Evolutionary conservation across 2,797 vertebrate genomes (phyloP), one percentile per base, ranked within the genome.

Genomic region (Poeciliopsis paucimaculata): DNA sequence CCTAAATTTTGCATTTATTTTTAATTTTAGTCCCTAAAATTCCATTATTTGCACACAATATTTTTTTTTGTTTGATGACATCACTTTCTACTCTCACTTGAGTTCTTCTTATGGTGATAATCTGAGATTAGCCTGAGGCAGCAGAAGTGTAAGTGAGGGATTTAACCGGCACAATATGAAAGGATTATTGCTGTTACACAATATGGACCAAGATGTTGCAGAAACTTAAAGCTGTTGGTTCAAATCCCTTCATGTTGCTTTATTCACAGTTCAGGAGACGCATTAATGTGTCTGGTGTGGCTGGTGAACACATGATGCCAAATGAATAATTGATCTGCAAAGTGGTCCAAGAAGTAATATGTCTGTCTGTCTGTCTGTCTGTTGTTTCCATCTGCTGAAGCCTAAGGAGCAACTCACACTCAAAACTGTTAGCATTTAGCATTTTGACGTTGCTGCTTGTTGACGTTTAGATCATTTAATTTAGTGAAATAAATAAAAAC

Each of bases 251-350:
- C 64, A 66, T 12, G 34, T 8, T 45, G 11, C 45, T 41, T 31
- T n/a, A 23, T 23, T 26, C 23, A 15, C 51, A 26, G 7, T 88
- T 88, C 89, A 85, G 87, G 83, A 84, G 84, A 88, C 84, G 73
- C 90, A 90, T 94, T 92, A 92, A 87, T 80, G 84, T 76, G 80
- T 62, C 51, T n/a, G 71, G 73, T 77, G 79, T 85, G 82, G 79
- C 78, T 72, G 73, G 10, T 79, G 86, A 70, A 43, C 66, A 73
- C 78, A 86, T 88, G 86, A 89, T 84, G 82, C 77, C 75, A 89
- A 88, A 95, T 96, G 87, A 96, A 96, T 96, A 95, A 96, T 96
- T 95, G 87, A 96, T 95, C 89, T 89, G 90, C 88, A 77, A 88
- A 92, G 84, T 91, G 87, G 89, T 77, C 91, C 84, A 86, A 93